Conservation (phyloP, 2,888 invertebrate genomes). For the Caenorhabditis sp. region DNA sequence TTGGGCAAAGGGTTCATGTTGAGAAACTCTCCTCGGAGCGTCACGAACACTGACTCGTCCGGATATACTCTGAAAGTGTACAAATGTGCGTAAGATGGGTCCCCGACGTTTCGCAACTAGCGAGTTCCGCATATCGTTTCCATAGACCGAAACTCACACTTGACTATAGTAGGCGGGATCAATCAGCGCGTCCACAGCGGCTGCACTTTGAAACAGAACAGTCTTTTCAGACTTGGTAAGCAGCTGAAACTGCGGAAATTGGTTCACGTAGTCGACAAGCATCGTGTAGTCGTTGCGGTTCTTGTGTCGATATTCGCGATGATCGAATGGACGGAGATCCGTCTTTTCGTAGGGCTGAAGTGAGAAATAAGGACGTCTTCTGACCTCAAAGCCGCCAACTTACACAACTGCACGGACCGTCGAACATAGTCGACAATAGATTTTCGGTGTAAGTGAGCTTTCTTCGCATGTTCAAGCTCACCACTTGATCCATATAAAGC, state of each 20-base stretch:
- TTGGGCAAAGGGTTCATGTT: conserved; percentile 40
- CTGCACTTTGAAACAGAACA: conserved; percentile 43
- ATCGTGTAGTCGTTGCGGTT: conserved; percentile 51
- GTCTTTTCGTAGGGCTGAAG: conserved; percentile 48
- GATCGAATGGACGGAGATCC: conserved; percentile 41
- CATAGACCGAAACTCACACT: conserved; percentile 27
- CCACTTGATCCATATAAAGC: conserved; percentile 36
- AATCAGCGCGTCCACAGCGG: conserved; percentile 38
- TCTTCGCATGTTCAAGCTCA: conserved; percentile 44
- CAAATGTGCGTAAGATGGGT: too few species aligned
- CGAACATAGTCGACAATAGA: conserved; percentile 28
- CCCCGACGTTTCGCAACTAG: too few species aligned
- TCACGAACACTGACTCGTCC: conserved; percentile 24
- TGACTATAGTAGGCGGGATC: conserved; percentile 46
- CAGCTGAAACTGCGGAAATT: conserved; percentile 42
- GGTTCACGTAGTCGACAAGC: conserved; percentile 47
- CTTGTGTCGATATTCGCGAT: conserved; percentile 31
- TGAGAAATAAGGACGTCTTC: background rate
- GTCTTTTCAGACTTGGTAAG: conserved; percentile 49
- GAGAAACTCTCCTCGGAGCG: conserved; percentile 27
- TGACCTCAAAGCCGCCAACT: conserved; percentile 3
- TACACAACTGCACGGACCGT: conserved; percentile 46
- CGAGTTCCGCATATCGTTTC: too few species aligned
- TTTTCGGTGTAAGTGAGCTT: conserved; percentile 42
- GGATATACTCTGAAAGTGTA: background rate